These are phyloP conservation scores for Piaya cayana DNA, from an alignment of 2,113 vertebrate genomes.

Conservation along the genomic window DNA sequence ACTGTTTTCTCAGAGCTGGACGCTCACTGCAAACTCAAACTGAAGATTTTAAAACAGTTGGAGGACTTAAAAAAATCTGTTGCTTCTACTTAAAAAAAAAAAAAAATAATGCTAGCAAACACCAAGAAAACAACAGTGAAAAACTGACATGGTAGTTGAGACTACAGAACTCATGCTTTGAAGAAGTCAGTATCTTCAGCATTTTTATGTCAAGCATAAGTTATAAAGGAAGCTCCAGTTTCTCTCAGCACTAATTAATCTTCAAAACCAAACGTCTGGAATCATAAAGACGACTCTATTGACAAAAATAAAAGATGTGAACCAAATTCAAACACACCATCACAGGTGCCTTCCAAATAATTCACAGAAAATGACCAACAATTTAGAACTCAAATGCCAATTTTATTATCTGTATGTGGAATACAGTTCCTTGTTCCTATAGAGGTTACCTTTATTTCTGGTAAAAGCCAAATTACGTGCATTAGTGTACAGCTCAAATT, in stretches of 20 bases:
- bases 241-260: not conserved
- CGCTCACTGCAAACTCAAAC: not conserved
- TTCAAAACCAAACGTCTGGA: not conserved
- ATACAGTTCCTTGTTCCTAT: not conserved
- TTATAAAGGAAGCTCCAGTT: not conserved
- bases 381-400: not conserved
- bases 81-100: not conserved
- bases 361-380: not conserved
- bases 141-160: not conserved
- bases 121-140: not conserved
- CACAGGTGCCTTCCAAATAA: not conserved
- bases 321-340: not conserved
- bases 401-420: not conserved
- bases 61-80: not conserved
- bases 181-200: not conserved
- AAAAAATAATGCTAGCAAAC: not conserved
- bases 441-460: not conserved
- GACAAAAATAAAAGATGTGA: not conserved
- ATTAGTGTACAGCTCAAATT: not conserved
- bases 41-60: not conserved
- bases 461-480: not conserved
- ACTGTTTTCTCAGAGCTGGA: not conserved
- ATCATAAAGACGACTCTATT: not conserved
- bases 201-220: not conserved
- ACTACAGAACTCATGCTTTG: not conserved